phyloP scores from a whole-genome alignment of 2,797 vertebrate species.

The Scomberomorus guttatus region DNA sequence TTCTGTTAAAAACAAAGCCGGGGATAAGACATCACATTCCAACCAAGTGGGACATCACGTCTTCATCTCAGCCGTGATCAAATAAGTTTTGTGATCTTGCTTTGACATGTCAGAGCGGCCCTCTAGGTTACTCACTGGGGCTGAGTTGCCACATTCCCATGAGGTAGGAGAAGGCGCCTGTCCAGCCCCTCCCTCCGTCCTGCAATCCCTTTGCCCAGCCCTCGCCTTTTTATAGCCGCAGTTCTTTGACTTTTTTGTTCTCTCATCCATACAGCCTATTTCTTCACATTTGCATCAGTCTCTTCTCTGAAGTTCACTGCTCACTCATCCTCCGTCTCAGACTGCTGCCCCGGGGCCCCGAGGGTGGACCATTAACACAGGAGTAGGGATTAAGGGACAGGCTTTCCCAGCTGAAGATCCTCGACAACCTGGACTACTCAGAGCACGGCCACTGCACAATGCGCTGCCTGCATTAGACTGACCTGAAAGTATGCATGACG shows the following conservation, averaged over 20 bases:
- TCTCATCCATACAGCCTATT: conserved; percentile 72
- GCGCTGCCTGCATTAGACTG: conserved; percentile 1
- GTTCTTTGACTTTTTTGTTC: conserved; percentile 57
- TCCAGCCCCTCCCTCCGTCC: conserved; percentile 29
- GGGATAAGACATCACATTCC: conserved; percentile 28
- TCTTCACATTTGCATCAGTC: conserved; percentile 83
- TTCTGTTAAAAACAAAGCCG: conserved; percentile 35
- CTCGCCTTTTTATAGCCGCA: conserved; percentile 51
- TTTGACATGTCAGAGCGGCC: conserved; percentile 53
- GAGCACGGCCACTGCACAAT: conserved; percentile 32
- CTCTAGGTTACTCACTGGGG: conserved; percentile 53
- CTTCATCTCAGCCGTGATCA: conserved; percentile 62
- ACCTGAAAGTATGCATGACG: conserved; percentile 30
- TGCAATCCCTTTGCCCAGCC: conserved; percentile 10
- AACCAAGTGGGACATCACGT: conserved; percentile 54
- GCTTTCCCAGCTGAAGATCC: conserved; percentile 58
- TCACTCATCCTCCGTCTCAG: conserved; percentile 71
- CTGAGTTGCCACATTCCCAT: conserved; percentile 57
- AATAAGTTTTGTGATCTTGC: conserved; percentile 67
- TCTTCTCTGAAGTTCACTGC: conserved; percentile 67
- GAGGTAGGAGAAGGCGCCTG: conserved; percentile 43
- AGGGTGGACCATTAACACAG: conserved; percentile 72
- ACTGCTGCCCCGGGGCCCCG: conserved; percentile 47
- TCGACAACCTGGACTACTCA: conserved; percentile 64
- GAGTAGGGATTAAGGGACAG: conserved; percentile 61